Base-by-base conservation (phyloP, 2,797 vertebrate genomes). In the Tokudaia tokunoshimensis region DNA sequence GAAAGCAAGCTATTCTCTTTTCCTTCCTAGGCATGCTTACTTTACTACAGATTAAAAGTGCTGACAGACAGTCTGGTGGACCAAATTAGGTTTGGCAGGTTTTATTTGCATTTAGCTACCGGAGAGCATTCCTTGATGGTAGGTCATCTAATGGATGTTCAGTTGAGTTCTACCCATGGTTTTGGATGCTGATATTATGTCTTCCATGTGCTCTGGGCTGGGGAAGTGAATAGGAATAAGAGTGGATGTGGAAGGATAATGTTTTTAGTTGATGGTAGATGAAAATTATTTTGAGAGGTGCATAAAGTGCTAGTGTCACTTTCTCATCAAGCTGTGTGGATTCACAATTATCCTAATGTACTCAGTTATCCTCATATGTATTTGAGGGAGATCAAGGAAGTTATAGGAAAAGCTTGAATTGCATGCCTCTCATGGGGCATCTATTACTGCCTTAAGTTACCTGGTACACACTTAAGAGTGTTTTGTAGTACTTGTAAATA, bases 31-130 rank as follows among this genome's bases (percentile, higher is more conserved):
- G 92, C 83, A 92, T 50, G 50, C 83, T 92, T 95, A 86, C 82
- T 94, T 96, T 95, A 79, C 74, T 97, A 65, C 80, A 86, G 79
- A 92, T 88, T 90, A 76, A 97, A 97, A 98, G 41, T 97, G 97
- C 97, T 97, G 94, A 96, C 95, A 88, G 80, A 79, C 44, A 55
- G 97, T 97, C 97, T 97, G 80, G 95, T 90, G 80, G 63, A 95
- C 57, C 9, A 80, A 95, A 96, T 78, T 93, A 74, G 92, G 63
- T 94, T 95, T 96, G 96, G 83, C 92, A 96, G 50, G 41, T 95
- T 81, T 94, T 72, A 83, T 93, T 94, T 92, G 79, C 95, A 90
- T 89, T 96, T 97, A 97, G 65, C 6, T 22, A 87, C 37, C 59
- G 89, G 59, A 97, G 87, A 93, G 14, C 31, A 89, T 87, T 95